Conservation (phyloP, 2,113 vertebrate genomes). For the Salvelinus fontinalis region DNA sequence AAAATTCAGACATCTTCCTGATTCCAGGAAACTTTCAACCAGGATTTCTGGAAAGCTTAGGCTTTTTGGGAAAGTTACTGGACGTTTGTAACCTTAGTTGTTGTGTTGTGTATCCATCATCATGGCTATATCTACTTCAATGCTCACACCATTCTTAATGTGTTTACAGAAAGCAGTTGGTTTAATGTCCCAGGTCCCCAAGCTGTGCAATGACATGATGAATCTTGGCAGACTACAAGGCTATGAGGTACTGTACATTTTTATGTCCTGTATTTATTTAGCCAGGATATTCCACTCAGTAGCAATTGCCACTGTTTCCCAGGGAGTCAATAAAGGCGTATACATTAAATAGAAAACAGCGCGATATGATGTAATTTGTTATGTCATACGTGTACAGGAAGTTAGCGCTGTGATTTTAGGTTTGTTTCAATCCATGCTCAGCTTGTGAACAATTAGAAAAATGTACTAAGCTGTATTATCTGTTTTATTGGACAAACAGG, state of each 20-base stretch:
- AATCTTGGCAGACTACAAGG: conserved; percentile 96
- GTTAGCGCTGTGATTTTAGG: not conserved
- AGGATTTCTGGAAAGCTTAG: too few relatives aligned
- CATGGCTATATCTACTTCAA: not conserved
- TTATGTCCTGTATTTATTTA: not conserved
- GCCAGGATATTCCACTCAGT: too few relatives aligned
- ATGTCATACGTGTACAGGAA: not conserved
- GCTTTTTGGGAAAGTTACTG: not conserved
- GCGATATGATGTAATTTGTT: not conserved
- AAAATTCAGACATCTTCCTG: too few relatives aligned
- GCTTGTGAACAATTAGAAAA: not conserved
- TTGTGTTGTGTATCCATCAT: not conserved
- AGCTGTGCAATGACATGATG: conserved; percentile 99
- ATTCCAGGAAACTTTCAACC: too few relatives aligned
- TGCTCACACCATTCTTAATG: conserved; percentile 2
- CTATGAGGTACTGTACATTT: conserved; percentile 79
- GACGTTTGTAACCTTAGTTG: not conserved
- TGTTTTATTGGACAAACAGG: not conserved
- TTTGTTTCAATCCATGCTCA: not conserved
- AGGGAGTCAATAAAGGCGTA: not conserved
- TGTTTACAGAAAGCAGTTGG: conserved; percentile 82
- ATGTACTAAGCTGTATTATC: not conserved
- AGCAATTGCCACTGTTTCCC: not conserved
- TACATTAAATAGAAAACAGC: not conserved
- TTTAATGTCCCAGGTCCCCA: conserved; percentile 98